phyloP scores from a whole-genome alignment of 1,140 invertebrate species.

The Oreohelix idahoensis region DNA sequence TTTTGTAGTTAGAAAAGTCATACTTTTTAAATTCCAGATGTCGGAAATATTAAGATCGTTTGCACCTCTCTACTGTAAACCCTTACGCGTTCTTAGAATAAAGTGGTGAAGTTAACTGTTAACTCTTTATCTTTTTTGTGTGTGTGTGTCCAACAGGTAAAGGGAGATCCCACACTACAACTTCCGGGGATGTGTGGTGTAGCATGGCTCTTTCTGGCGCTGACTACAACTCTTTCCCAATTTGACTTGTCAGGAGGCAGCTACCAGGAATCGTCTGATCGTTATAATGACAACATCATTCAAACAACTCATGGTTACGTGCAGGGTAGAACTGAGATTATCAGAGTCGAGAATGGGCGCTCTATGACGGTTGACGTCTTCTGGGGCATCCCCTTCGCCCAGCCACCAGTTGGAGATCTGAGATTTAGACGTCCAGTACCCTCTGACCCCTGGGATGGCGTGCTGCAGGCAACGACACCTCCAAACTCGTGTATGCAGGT shows the following conservation, averaged over 20 bases:
- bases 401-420: constrained; percentile 74
- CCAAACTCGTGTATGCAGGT: constrained; percentile 74
- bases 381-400: constrained; percentile 25
- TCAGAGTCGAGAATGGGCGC: constrained; percentile 9
- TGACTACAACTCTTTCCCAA: neutral
- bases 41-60: too few relatives aligned
- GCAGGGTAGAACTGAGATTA: neutral
- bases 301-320: constrained; percentile 26
- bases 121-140: too few relatives aligned
- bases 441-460: constrained; percentile 45
- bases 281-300: neutral
- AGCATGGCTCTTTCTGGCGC: neutral
- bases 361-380: constrained; percentile 26
- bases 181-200: too few relatives aligned
- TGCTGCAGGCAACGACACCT: constrained; percentile 69
- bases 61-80: too few relatives aligned
- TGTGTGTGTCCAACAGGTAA: too few relatives aligned
- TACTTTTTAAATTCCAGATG: too few relatives aligned
- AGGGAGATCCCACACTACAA: too few relatives aligned
- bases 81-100: too few relatives aligned
- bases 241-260: neutral
- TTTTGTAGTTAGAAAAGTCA: too few relatives aligned
- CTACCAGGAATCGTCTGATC: too few relatives aligned
- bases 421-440: constrained; percentile 90
- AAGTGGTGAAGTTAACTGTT: too few relatives aligned